These are phyloP conservation scores for Ernsta delagoae DNA, from an alignment of 2,888 invertebrate species.

Conservation along the genomic window DNA sequence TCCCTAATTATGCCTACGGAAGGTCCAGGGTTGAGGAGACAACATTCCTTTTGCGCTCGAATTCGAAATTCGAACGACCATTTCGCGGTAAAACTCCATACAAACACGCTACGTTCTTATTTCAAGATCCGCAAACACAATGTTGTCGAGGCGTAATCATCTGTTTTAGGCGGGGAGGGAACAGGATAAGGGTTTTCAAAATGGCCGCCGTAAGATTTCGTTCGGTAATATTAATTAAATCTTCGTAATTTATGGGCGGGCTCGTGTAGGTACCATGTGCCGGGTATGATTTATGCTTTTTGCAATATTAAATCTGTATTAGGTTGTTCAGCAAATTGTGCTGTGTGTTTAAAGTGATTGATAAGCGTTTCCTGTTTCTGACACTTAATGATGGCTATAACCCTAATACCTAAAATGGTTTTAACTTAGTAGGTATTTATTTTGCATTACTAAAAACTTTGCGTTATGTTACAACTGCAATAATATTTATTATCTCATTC, in stretches of 20 bases:
- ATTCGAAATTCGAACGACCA: background rate
- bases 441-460: no score
- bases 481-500: no score
- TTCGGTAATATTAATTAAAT: conserved; percentile 82
- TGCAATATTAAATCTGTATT: conserved; percentile 63
- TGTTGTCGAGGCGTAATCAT: conserved; percentile 76
- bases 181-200: conserved; percentile 72
- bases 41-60: conserved; percentile 29
- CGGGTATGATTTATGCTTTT: conserved; percentile 76
- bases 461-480: no score
- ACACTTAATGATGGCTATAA: background rate
- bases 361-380: conserved; percentile 5
- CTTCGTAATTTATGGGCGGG: conserved; percentile 80
- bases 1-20: conserved; percentile 81
- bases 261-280: conserved; percentile 70
- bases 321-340: conserved; percentile 48
- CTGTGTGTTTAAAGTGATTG: conserved; percentile 36
- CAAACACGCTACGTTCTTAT: conserved; percentile 18
- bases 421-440: no score
- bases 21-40: conserved; percentile 57
- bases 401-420: no score
- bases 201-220: conserved; percentile 83
- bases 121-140: conserved; percentile 41
- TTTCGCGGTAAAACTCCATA: background rate
- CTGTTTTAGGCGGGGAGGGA: conserved; percentile 74